Evolutionary conservation across 2,888 invertebrate genomes (phyloP), one percentile per base, ranked within the genome.

Genomic region (Acronicta leporina): DNA sequence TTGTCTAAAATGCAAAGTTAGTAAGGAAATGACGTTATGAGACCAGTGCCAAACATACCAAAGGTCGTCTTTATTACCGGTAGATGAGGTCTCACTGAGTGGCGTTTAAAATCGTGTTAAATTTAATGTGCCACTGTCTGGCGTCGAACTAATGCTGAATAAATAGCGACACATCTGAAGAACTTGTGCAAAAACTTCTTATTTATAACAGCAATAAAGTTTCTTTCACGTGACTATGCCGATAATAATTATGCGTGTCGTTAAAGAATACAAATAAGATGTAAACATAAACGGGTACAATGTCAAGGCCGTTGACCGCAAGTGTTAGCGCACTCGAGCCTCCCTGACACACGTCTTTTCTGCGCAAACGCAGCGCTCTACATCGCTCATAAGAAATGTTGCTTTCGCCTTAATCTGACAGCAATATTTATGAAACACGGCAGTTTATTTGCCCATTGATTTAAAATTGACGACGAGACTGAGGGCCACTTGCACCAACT

Each of bases 301-400:
- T 92, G 91, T 92, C 92, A 92, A 90, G 89, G 92, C 87, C 83
- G 87, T 81, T 91, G 92, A 92, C 92, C 91, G 88, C 86, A 68
- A 65, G 64, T 62, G 64, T 67, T 71, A 68, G 70, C 75, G 68
- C 68, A 65, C 61, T 66, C 57, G 43, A 68, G 48, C 62, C 56
- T 48, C 63, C 66, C 71, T 63, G 63, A 74, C 69, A 62, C 40
- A 55, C 60, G 69, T 56, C 66, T 75, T 56, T 75, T 71, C 56
- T 77, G 75, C 72, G 67, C 72, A 67, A 48, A 50, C 58, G 65
- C 69, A 54, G 53, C 50, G 52, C 41, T 73, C 60, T 54, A 68
- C 63, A 56, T 56, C 47, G 44, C 54, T 38, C 53, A 14, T 60
- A 56, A 38, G 49, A 58, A 57, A 77, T 62, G 57, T 60, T 57